These are phyloP conservation scores for Leptopilina clavipes DNA, from an alignment of 1,140 invertebrate species.

Conservation along the genomic window DNA sequence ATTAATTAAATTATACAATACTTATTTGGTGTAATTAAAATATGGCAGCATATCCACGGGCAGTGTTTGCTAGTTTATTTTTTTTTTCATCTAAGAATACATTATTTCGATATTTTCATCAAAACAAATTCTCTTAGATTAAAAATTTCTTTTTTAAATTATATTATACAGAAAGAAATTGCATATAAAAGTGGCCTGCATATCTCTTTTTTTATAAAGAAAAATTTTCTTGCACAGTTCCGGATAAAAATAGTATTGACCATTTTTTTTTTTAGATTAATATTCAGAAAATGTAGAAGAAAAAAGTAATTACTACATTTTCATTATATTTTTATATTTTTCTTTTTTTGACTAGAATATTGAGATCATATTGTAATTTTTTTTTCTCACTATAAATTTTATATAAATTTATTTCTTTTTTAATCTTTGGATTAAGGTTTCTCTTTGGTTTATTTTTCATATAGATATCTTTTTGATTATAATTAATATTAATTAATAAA, in stretches of 20 bases:
- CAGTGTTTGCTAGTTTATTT: constrained; percentile 45
- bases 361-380: background rate
- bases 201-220: constrained; percentile 47
- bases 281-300: background rate
- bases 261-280: constrained; percentile 18
- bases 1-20: constrained; percentile 24
- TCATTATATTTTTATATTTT: background rate
- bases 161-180: constrained; percentile 52
- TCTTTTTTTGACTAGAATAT: constrained; percentile 11
- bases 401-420: background rate
- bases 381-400: background rate
- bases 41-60: constrained; percentile 52
- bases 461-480: too few relatives aligned
- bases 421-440: constrained; percentile 8
- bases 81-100: constrained; percentile 1
- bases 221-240: constrained; percentile 39
- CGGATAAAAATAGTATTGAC: constrained; percentile 39
- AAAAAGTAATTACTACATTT: background rate
- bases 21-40: constrained; percentile 17
- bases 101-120: background rate
- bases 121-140: constrained; percentile 36
- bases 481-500: too few relatives aligned
- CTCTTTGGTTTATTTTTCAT: background rate
- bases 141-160: constrained; percentile 35
- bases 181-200: constrained; percentile 66